phyloP scores from a whole-genome alignment of 2,888 invertebrate species.

The Oscheius sp. region DNA sequence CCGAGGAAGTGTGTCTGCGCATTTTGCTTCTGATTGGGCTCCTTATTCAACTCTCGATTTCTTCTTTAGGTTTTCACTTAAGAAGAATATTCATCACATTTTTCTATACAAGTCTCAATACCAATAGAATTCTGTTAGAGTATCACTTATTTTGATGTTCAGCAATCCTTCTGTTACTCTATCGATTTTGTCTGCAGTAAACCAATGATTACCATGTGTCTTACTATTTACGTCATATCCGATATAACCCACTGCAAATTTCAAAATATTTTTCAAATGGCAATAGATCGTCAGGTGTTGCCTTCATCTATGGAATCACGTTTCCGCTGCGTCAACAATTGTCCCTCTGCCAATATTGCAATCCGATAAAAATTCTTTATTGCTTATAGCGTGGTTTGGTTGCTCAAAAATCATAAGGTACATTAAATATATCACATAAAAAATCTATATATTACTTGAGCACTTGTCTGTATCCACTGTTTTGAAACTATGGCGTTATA shows the following conservation, averaged over 20 bases:
- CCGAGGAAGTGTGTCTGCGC: slow-evolving; percentile 25
- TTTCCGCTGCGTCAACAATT: slow-evolving; percentile 26
- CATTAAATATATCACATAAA: slow-evolving; percentile 19
- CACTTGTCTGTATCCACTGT: slow-evolving; percentile 3
- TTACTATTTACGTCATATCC: too few species aligned
- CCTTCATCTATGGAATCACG: slow-evolving; percentile 25
- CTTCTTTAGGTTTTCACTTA: not conserved
- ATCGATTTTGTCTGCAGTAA: too few species aligned
- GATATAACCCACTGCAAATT: too few species aligned
- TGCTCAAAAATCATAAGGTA: slow-evolving; percentile 7
- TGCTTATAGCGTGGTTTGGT: slow-evolving; percentile 25
- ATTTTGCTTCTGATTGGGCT: slow-evolving; percentile 19
- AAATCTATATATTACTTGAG: slow-evolving; percentile 15
- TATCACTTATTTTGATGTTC: too few species aligned
- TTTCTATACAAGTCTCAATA: too few species aligned
- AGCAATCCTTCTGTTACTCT: too few species aligned
- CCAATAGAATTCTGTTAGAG: too few species aligned
- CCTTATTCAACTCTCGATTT: not conserved
- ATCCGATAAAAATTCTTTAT: slow-evolving; percentile 19
- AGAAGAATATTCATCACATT: too few species aligned
- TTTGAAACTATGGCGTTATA: slow-evolving; percentile 12
- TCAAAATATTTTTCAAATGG: too few species aligned
- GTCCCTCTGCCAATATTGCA: slow-evolving; percentile 6
- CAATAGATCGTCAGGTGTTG: slow-evolving; percentile 7
- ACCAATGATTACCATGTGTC: too few species aligned